Evolutionary conservation across 2,113 vertebrate genomes (phyloP), one percentile per base, ranked within the genome.

Genomic region (Romanogobio albipinnatus): DNA sequence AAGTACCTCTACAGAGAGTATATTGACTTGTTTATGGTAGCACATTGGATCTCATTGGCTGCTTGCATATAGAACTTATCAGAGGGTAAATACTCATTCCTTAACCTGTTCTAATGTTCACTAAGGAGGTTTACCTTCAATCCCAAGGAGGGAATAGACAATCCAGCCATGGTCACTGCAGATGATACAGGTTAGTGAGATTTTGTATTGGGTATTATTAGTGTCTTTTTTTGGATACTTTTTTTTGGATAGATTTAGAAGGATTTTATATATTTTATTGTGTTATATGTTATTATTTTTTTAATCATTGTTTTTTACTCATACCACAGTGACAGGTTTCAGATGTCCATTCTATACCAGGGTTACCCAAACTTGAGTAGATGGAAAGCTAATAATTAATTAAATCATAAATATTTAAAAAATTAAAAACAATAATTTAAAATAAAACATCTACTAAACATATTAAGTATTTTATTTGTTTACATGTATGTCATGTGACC

Each of bases 121-220:
- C 53, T 45, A 29, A 98, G 96, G 91, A 97, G 94, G 90, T 98
- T 97, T 90, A 93, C 92, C 85, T 98, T 99, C 90, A 96, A 98
- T 92, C 96, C 97, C 4, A 98, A 96, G 91, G 93, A 96, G 86
- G 98, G 97, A 79, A 96, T 99, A 5, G 97, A 99, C 91, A 99
- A 99, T 90, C 97, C 97, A 73, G 95, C 91, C 83, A 95, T 99
- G 93, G 95, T 95, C 0, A 91, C 96, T 91, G 89, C 95, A 19
- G 97, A 99, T 64, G 96, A 97, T 74, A 84, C 43, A 64, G 97
- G 97, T 98, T 88, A 61, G 84, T 79, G 79, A 33, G 14, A 13
- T 76, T 59, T 59, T 61, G 4, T 33, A 22, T 56, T 56, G 0
- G 6, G 7, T 19, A 43, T 36, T 17, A 10, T 66, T 82, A 29